Conservation (phyloP, 2,888 invertebrate genomes). For the Tiliacea citrago region DNA sequence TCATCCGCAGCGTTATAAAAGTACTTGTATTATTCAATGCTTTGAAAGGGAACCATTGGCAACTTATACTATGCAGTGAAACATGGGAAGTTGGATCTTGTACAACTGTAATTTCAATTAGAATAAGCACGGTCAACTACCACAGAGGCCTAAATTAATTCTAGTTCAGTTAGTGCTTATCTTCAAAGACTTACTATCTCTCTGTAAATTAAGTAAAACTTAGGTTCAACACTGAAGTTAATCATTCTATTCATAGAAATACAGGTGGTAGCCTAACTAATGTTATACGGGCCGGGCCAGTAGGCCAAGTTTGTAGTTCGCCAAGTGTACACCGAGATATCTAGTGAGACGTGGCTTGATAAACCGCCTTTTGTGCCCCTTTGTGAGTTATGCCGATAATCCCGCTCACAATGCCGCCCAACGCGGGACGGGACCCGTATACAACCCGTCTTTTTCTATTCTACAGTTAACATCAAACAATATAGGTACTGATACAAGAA, state of each 20-base stretch:
- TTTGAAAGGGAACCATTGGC: background rate
- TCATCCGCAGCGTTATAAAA: background rate
- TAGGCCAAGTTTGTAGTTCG: slow-evolving; percentile 74
- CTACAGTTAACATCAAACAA: slow-evolving; percentile 71
- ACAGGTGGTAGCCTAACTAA: slow-evolving; percentile 40
- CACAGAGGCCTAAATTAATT: slow-evolving; percentile 33
- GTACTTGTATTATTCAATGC: slow-evolving; percentile 6
- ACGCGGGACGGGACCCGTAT: slow-evolving; percentile 70
- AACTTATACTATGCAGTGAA: background rate
- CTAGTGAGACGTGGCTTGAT: slow-evolving; percentile 82
- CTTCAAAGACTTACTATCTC: slow-evolving; percentile 55
- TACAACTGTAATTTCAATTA: slow-evolving; percentile 19
- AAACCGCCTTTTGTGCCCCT: slow-evolving; percentile 85
- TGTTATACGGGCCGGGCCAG: slow-evolving; percentile 65
- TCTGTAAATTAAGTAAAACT: slow-evolving; percentile 55
- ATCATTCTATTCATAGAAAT: slow-evolving; percentile 59
- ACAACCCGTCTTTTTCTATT: slow-evolving; percentile 74
- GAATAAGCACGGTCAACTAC: slow-evolving; percentile 9
- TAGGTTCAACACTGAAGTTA: slow-evolving; percentile 51
- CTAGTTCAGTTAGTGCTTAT: slow-evolving; percentile 42
- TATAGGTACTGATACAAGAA: slow-evolving; percentile 30
- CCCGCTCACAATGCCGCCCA: slow-evolving; percentile 74
- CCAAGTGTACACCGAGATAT: slow-evolving; percentile 78
- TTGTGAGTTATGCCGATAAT: slow-evolving; percentile 82
- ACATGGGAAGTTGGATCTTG: background rate